These are phyloP conservation scores for Octonoba sinensis DNA, from an alignment of 2,888 invertebrate genomes.

Conservation along the genomic window DNA sequence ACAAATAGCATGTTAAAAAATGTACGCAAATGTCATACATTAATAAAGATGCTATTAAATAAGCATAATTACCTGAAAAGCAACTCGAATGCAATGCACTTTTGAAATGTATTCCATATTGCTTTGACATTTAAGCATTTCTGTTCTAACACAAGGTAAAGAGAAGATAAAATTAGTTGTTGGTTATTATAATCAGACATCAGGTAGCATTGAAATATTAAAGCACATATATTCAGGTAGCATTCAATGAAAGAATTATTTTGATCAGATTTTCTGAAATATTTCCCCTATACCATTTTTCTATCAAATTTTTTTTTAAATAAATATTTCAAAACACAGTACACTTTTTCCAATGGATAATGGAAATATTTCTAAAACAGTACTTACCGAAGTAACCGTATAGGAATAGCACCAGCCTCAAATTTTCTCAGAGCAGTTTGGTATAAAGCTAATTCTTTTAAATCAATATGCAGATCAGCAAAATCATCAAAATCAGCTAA, in stretches of 20 bases:
- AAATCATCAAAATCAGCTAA: conserved; percentile 87
- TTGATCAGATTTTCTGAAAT: too few relatives aligned
- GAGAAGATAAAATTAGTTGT: background rate
- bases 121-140: conserved; percentile 86
- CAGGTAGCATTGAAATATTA: too few relatives aligned
- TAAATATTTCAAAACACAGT: too few relatives aligned
- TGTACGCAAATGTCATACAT: background rate
- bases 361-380: background rate
- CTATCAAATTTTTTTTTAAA: too few relatives aligned
- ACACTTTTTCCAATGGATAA: background rate
- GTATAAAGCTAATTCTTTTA: conserved; percentile 81
- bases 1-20: background rate
- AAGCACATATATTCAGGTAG: too few relatives aligned
- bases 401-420: conserved; percentile 75
- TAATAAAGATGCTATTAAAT: background rate
- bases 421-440: conserved; percentile 86
- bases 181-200: too few relatives aligned
- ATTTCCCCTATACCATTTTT: too few relatives aligned
- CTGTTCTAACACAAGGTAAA: conserved; percentile 42
- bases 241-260: too few relatives aligned
- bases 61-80: conserved; percentile 77
- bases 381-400: conserved; percentile 48
- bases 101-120: conserved; percentile 97
- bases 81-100: conserved; percentile 90
- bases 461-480: conserved; percentile 80